These are phyloP conservation scores for Metaphire vulgaris DNA, from an alignment of 1,140 invertebrate species.

Conservation along the genomic window DNA sequence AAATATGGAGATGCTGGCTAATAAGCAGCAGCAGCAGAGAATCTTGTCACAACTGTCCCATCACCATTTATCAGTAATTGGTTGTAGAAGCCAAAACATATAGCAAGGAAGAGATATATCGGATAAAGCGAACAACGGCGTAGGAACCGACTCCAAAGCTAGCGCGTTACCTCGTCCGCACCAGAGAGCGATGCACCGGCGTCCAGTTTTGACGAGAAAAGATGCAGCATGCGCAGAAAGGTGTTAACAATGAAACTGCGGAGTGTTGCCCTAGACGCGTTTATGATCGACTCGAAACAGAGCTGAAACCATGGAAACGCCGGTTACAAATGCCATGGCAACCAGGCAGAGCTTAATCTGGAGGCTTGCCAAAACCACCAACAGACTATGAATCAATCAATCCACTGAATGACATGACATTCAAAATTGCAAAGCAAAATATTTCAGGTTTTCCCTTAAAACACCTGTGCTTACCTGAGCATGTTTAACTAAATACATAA, in stretches of 20 bases:
- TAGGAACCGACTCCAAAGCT: background rate
- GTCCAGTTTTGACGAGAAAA: slow-evolving; percentile 10
- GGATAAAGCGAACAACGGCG: no score
- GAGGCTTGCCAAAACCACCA: no score
- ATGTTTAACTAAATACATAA: background rate
- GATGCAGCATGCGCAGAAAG: slow-evolving; percentile 11
- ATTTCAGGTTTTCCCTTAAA: background rate
- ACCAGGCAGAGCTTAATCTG: background rate
- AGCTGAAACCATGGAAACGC: background rate
- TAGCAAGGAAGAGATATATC: no score
- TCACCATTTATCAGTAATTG: no score
- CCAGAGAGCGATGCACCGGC: background rate
- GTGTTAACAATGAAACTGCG: slow-evolving; percentile 18
- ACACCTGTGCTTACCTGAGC: background rate
- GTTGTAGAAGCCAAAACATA: no score
- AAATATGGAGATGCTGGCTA: no score
- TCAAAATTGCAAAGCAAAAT: background rate
- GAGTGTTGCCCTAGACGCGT: background rate
- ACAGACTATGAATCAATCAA: no score
- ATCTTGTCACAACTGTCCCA: no score
- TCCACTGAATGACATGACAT: background rate
- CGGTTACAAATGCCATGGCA: background rate
- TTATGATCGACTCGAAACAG: slow-evolving; percentile 11
- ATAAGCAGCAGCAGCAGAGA: no score
- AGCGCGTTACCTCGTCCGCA: background rate